phyloP scores from a whole-genome alignment of 2,888 invertebrate genomes.

The Synanthedon formicaeformis region DNA sequence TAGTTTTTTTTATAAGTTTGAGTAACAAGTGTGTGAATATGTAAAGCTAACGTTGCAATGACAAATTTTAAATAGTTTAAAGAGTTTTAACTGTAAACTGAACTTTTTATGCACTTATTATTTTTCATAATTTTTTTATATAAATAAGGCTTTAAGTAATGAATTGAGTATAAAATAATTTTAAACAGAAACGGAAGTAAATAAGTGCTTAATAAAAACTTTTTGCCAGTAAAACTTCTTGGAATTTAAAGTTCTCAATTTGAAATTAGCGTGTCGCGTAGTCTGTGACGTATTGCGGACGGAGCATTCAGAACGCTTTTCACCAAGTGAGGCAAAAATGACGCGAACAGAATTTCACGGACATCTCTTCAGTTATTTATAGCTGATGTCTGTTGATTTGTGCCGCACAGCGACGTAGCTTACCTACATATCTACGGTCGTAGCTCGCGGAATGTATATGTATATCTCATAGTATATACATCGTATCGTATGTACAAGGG shows the following conservation, averaged over 20 bases:
- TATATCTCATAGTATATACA: conserved; percentile 61
- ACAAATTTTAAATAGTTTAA: too few species aligned
- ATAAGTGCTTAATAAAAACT: too few species aligned
- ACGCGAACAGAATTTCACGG: conserved; percentile 32
- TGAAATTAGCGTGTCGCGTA: conserved; percentile 6
- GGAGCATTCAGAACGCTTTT: conserved; percentile 4
- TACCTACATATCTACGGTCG: conserved; percentile 59
- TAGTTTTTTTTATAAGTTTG: too few species aligned
- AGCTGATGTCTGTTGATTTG: conserved; percentile 60
- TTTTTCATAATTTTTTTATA: too few species aligned
- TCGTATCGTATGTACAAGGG: conserved; percentile 25
- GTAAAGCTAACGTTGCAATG: too few species aligned
- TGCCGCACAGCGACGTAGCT: conserved; percentile 45
- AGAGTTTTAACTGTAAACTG: too few species aligned
- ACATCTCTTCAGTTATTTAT: conserved; percentile 54
- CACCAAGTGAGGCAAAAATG: conserved; percentile 1
- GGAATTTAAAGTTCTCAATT: conserved; percentile 8
- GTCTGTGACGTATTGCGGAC: conserved; percentile 6
- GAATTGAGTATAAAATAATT: too few species aligned
- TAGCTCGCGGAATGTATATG: conserved; percentile 58
- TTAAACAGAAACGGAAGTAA: too few species aligned
- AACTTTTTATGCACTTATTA: too few species aligned
- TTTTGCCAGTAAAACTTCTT: conserved; percentile 5
- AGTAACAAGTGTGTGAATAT: too few species aligned
- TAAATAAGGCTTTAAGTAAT: too few species aligned